A percentile compares a stretch with the other conserved stretches of the same genome.
These are phyloP conservation scores for Aradophagus sp. DNA, from an alignment of 1,140 invertebrate genomes.

Conservation along the genomic window DNA sequence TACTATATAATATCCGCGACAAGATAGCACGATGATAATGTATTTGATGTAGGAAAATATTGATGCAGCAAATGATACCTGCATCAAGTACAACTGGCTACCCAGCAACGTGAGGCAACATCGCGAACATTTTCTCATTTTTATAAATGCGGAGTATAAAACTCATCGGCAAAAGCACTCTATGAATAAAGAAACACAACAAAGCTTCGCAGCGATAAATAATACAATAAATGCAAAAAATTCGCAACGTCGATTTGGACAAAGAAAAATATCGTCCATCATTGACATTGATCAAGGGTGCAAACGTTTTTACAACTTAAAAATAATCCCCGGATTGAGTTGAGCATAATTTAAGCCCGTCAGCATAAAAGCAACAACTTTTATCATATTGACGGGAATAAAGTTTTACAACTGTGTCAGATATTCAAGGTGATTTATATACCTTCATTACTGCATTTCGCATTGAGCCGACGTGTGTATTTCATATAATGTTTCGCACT, in stretches of 20 bases:
- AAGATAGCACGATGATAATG: constrained; percentile 31
- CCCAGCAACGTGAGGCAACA: constrained; percentile 2
- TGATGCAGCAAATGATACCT: constrained; percentile 35
- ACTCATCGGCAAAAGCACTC: neutral
- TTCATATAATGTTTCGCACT: constrained; percentile 13
- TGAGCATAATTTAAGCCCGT: constrained; percentile 16
- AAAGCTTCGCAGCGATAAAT: neutral
- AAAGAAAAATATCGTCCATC: constrained; percentile 18
- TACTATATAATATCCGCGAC: constrained; percentile 23
- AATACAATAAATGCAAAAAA: neutral
- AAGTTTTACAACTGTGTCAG: constrained; percentile 33
- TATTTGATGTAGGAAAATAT: constrained; percentile 23
- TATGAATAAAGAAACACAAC: neutral
- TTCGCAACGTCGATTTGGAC: constrained; percentile 1
- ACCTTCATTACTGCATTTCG: constrained; percentile 31
- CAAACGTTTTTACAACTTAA: constrained; percentile 15
- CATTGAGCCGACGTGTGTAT: constrained; percentile 22
- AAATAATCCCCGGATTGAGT: constrained; percentile 12
- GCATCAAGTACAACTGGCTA: constrained; percentile 10
- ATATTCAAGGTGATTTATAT: constrained; percentile 22
- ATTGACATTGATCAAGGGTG: constrained; percentile 7
- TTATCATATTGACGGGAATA: constrained; percentile 33
- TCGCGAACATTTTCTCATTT: constrained; percentile 3
- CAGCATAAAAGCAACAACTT: constrained; percentile 27
- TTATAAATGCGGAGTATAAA: neutral